Percentiles rank a stretch among this genome's conserved stretches.
These are phyloP conservation scores for Drosophila meridionalis DNA, from an alignment of 2,888 invertebrate genomes.

Conservation along the genomic window DNA sequence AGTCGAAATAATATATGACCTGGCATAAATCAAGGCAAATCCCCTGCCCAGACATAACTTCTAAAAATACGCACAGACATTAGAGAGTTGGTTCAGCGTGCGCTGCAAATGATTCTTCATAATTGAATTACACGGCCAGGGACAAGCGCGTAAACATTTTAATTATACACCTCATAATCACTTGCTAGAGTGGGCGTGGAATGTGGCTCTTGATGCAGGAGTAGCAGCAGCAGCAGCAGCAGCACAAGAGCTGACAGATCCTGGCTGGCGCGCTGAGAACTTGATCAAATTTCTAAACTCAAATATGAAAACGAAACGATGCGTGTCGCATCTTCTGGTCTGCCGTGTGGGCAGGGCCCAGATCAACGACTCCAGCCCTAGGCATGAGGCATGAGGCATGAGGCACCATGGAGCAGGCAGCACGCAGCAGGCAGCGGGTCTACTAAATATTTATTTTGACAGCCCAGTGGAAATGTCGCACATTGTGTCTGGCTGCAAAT, in stretches of 20 bases:
- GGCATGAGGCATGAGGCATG: too few relatives aligned
- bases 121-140: slow-evolving; percentile 76
- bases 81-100: slow-evolving; percentile 57
- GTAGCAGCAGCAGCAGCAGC: slow-evolving; percentile 10
- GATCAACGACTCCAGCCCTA: slow-evolving; percentile 31
- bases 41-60: slow-evolving; percentile 22
- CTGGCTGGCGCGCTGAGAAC: slow-evolving; percentile 25
- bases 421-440: slow-evolving; percentile 24
- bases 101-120: slow-evolving; percentile 77
- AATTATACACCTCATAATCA: slow-evolving; percentile 83
- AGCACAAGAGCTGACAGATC: slow-evolving; percentile 4
- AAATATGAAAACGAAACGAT: slow-evolving; percentile 49
- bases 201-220: slow-evolving; percentile 1
- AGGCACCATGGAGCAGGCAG: neutral
- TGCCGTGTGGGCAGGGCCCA: slow-evolving; percentile 37
- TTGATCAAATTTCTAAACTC: slow-evolving; percentile 72
- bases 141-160: slow-evolving; percentile 78
- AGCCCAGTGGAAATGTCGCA: slow-evolving; percentile 55
- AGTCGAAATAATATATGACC: slow-evolving; percentile 35
- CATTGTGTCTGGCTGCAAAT: slow-evolving; percentile 15
- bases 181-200: slow-evolving; percentile 60
- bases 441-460: slow-evolving; percentile 61
- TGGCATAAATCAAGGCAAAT: slow-evolving; percentile 47
- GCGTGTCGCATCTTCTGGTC: slow-evolving; percentile 45
- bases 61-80: slow-evolving; percentile 66